Conservation (phyloP, 2,888 invertebrate species). For the Chydorus sphaericus region DNA sequence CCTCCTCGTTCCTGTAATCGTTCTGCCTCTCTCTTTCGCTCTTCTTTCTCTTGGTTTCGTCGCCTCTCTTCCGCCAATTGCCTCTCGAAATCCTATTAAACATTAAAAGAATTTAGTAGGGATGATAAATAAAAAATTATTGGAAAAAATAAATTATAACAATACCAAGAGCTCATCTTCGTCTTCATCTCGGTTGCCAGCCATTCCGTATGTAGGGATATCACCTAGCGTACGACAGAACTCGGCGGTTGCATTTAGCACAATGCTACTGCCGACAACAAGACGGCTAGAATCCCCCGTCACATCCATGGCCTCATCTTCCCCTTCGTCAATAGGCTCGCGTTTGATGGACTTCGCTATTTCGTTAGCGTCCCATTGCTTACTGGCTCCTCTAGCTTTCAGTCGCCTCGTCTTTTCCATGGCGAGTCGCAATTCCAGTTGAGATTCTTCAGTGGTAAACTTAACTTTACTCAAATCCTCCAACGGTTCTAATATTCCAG, state of each 20-base stretch:
- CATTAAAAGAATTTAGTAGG: not conserved
- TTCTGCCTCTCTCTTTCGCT: conserved; percentile 33
- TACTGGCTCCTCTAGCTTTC: conserved; percentile 38
- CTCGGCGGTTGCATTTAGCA: conserved; percentile 86
- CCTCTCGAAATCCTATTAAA: conserved; percentile 36
- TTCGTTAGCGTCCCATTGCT: conserved; percentile 12
- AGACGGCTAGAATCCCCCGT: too few species aligned
- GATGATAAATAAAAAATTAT: too few species aligned
- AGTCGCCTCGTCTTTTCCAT: conserved; percentile 54
- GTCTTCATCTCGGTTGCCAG: conserved; percentile 76
- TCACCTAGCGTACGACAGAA: conserved; percentile 92
- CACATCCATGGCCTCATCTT: conserved; percentile 25
- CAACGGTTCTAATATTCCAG: conserved; percentile 13
- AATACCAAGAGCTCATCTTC: conserved; percentile 46
- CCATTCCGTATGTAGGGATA: conserved; percentile 83
- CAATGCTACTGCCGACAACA: conserved; percentile 43
- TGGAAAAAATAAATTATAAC: not conserved
- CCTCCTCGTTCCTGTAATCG: conserved; percentile 47
- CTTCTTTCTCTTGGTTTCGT: conserved; percentile 19
- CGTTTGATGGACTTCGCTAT: conserved; percentile 4
- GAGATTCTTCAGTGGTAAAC: conserved; percentile 52
- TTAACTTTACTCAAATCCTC: conserved; percentile 38
- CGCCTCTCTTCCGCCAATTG: conserved; percentile 30
- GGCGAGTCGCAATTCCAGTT: conserved; percentile 48
- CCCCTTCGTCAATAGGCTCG: conserved; percentile 13